Evolutionary conservation across 2,113 vertebrate genomes (phyloP), one percentile per base, ranked within the genome.

Genomic region (Rhynchomys soricoides): DNA sequence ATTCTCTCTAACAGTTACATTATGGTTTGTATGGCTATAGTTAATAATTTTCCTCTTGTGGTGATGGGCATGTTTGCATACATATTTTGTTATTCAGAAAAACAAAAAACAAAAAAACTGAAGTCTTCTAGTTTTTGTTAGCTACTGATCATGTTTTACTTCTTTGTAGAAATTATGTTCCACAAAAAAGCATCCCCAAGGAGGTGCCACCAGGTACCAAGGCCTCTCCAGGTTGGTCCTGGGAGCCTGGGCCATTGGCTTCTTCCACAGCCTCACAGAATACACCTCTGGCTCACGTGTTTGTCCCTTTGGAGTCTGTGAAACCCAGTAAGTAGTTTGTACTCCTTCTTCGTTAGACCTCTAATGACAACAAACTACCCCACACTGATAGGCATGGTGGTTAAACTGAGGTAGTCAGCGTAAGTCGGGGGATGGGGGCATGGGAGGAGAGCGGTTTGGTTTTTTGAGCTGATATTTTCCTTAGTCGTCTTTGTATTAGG

Each of bases 261-360:
- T 94, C 70, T 57, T 95, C 57, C 62, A 91, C 97, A 11, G 96
- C 97, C 91, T 96, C 96, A 55, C 90, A 19, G 0, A 97, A 96
- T 2, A 93, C 96, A 15, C 97, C 98, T 62, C 97, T 99, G 91
- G 98, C 98, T 77, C 97, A 98, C 31, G 94, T 99, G 96, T 99
- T 98, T 96, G 98, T 99, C 85, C 98, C 99, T 43, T 85, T 99
- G 98, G 98, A 98, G 74, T 98, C 98, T 92, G 98, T 99, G 92
- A 99, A 96, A 87, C 98, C 97, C 2, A 99, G 99, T 99, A 98
- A 97, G 99, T 98, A 64, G 88, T n/a, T 73, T 77, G 26, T 15
- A 21, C 10, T 2, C 9, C 10, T 16, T 1, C 13, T 7, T 10
- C 5, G 45, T n/a, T 86, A 13, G 34, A 52, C 13, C 43, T 31